phyloP scores from a whole-genome alignment of 1,140 invertebrate species.

The Pygmarrhopalites habei region DNA sequence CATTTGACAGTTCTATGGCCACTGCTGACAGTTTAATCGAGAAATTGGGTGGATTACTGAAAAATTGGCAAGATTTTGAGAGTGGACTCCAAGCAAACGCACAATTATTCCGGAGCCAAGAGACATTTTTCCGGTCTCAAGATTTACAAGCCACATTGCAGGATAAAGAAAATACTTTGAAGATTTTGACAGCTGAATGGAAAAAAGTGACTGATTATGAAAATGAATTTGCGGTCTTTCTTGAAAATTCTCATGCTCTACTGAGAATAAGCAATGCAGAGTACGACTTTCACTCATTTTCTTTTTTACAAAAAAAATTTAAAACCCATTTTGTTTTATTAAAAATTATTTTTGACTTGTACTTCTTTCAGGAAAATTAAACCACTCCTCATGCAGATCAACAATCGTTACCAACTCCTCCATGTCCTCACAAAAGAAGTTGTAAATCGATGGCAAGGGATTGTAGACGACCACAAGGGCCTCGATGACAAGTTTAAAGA shows the following conservation, averaged over 20 bases:
- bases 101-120: conserved; percentile 76
- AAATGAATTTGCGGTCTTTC: conserved; percentile 70
- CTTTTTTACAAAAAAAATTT: too few species aligned
- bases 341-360: too few species aligned
- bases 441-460: conserved; percentile 73
- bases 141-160: conserved; percentile 67
- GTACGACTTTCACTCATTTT: too few species aligned
- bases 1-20: background rate
- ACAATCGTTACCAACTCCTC: conserved; percentile 77
- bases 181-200: conserved; percentile 62
- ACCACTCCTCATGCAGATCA: conserved; percentile 79
- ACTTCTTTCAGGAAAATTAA: too few species aligned
- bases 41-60: conserved; percentile 60
- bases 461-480: conserved; percentile 73
- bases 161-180: conserved; percentile 72
- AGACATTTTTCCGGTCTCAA: conserved; percentile 75
- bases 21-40: conserved; percentile 25
- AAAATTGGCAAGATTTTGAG: conserved; percentile 84
- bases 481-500: conserved; percentile 71
- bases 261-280: conserved; percentile 76
- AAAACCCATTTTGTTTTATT: too few species aligned
- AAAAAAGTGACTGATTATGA: conserved; percentile 68
- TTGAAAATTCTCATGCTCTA: conserved; percentile 79
- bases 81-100: conserved; percentile 65
- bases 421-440: conserved; percentile 78